Base-by-base conservation (phyloP, 2,113 vertebrate genomes). In the Lamprotornis superbus region DNA sequence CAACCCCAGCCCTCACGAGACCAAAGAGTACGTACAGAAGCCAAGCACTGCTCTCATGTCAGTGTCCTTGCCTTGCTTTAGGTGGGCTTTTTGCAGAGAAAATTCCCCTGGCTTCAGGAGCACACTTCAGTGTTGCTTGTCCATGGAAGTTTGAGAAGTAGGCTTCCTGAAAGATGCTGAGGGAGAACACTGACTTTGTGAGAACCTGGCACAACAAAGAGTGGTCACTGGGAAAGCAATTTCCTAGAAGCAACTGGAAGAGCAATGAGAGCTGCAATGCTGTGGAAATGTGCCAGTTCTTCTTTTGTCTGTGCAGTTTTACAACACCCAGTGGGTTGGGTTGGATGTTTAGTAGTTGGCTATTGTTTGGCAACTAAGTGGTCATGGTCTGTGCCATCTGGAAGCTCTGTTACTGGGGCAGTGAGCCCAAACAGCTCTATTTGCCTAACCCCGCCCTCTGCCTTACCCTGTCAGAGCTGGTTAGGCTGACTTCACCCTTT, bases 1-100 rank as follows among this genome's bases (percentile, higher is more conserved):
- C 3, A 98, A 98, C 79, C 98, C 98, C 56, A 97, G 98, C 95
- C 98, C 98, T 23, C 99, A 99, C 1, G 97, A 98, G 65, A 95
- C 93, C 4, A 98, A 99, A 95, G 97, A 98, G 99, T 99, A 95
- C 0, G 99, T 98, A 68, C 10, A 60, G 68, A 71, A 77, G 68
- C 73, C 91, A 91, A 77, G 83, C 94, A 44, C 56, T 17, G 68
- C 57, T 37, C 56, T 53, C 61, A 1, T 6, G 39, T 16, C 75
- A 46, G 40, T 6, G 17, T 35, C 83, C 55, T 87, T 37, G 49
- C 13, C 1, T 55, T 61, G 55, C 5, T 61, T 47, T 33, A 35
- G 46, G 10, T 31, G 33, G 16, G 19, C 37, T 37, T 76, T 92
- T 65, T 84, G 68, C 21, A 7, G 0, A 39, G 79, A 53, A 61